Conservation (phyloP, 2,797 vertebrate species). For the Siniperca scherzeri region DNA sequence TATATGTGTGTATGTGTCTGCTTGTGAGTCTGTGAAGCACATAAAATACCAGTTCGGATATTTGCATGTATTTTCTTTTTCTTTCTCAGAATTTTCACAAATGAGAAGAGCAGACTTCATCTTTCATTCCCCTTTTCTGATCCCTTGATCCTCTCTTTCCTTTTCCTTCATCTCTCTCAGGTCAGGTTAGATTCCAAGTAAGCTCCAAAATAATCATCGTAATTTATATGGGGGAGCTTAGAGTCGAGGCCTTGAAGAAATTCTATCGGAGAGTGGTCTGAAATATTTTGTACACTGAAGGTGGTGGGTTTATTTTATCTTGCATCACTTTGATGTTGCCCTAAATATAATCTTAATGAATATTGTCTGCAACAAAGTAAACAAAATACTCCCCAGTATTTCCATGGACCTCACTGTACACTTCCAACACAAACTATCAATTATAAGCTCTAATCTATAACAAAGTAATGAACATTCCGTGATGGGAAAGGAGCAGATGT, state of each 20-base stretch:
- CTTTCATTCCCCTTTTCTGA: slow-evolving; percentile 38
- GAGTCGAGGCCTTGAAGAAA: slow-evolving; percentile 25
- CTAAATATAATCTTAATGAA: slow-evolving; percentile 1
- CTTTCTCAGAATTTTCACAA: slow-evolving; percentile 37
- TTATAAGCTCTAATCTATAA: neutral
- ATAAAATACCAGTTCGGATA: slow-evolving; percentile 28
- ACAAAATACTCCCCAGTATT: neutral
- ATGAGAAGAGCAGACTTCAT: slow-evolving; percentile 64
- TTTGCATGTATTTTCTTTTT: slow-evolving; percentile 31
- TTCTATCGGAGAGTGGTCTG: slow-evolving; percentile 25
- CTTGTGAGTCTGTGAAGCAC: slow-evolving; percentile 23
- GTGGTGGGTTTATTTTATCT: slow-evolving; percentile 30
- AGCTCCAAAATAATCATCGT: slow-evolving; percentile 62
- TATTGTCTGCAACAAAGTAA: neutral
- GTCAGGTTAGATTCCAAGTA: slow-evolving; percentile 50
- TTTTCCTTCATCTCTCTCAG: slow-evolving; percentile 45
- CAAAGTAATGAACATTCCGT: neutral
- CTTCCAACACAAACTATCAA: slow-evolving; percentile 1
- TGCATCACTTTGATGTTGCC: slow-evolving; percentile 24
- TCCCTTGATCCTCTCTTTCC: slow-evolving; percentile 29
- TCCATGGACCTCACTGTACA: neutral
- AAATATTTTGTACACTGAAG: slow-evolving; percentile 35
- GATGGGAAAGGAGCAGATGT: neutral
- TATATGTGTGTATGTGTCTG: neutral
- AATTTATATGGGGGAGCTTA: slow-evolving; percentile 41